phyloP scores from a whole-genome alignment of 2,113 vertebrate species.

The Indri indri region DNA sequence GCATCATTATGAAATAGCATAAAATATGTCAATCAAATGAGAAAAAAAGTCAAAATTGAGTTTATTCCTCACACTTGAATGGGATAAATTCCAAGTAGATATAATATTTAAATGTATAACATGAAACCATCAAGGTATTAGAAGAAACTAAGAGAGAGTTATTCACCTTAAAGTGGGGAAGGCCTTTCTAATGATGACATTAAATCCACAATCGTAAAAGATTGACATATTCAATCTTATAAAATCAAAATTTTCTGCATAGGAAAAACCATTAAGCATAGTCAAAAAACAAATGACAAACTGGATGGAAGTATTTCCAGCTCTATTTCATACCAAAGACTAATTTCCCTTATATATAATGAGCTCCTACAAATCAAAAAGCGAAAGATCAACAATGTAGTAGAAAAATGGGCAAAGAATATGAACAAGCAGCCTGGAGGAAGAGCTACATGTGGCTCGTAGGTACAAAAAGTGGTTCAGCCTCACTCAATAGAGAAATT shows the following conservation, averaged over 20 bases:
- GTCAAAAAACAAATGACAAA: slow-evolving; percentile 25
- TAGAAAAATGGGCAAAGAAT: background rate
- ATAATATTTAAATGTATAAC: slow-evolving; percentile 31
- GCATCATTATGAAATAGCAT: background rate
- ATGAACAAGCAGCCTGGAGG: background rate
- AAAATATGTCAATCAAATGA: background rate
- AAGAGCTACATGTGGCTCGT: background rate
- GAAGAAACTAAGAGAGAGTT: background rate
- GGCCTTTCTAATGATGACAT: background rate
- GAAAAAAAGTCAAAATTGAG: background rate
- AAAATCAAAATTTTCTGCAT: slow-evolving; percentile 1
- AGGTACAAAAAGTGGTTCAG: background rate
- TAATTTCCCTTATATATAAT: background rate
- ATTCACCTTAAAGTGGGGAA: background rate
- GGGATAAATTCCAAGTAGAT: background rate
- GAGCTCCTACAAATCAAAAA: background rate
- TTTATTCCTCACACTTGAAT: background rate
- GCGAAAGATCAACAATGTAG: background rate
- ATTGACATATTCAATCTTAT: background rate
- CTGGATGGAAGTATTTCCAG: background rate
- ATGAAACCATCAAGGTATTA: background rate
- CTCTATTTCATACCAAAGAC: background rate
- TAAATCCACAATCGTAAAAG: background rate
- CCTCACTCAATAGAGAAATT: background rate
- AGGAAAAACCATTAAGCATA: slow-evolving; percentile 7